Conservation (phyloP, 1,140 invertebrate genomes). For the Musca vetustissima region DNA sequence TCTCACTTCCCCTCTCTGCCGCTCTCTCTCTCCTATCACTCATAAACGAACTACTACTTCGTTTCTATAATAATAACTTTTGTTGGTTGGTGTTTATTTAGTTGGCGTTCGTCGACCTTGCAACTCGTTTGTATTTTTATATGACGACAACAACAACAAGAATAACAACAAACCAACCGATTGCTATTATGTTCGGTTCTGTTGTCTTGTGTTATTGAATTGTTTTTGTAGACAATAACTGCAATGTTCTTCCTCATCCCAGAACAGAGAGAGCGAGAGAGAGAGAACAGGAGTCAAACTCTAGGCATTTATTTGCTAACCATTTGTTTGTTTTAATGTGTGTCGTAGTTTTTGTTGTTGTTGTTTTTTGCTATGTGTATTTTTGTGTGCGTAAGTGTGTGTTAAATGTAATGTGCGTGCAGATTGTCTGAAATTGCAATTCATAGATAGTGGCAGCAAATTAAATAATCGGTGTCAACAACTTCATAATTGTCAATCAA, state of each 20-base stretch:
- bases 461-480: constrained; percentile 21
- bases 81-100: constrained; percentile 24
- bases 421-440: not conserved
- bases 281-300: not conserved
- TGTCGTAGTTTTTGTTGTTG: not conserved
- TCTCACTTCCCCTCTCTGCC: too few relatives aligned
- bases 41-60: too few relatives aligned
- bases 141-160: not conserved
- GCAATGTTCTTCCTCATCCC: constrained; percentile 14
- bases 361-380: not conserved
- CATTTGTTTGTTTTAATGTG: not conserved
- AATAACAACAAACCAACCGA: too few relatives aligned
- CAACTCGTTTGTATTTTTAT: constrained; percentile 27
- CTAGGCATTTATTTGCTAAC: not conserved
- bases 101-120: constrained; percentile 48
- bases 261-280: not conserved
- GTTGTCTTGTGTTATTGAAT: not conserved
- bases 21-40: too few relatives aligned
- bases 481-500: constrained; percentile 6
- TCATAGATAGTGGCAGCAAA: not conserved
- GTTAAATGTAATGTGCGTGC: not conserved
- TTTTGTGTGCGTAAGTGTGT: not conserved
- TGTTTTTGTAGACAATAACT: not conserved
- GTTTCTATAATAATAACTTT: not conserved
- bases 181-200: not conserved